Base-by-base conservation (phyloP, 2,113 vertebrate genomes). In the Rhipidura dahli region DNA sequence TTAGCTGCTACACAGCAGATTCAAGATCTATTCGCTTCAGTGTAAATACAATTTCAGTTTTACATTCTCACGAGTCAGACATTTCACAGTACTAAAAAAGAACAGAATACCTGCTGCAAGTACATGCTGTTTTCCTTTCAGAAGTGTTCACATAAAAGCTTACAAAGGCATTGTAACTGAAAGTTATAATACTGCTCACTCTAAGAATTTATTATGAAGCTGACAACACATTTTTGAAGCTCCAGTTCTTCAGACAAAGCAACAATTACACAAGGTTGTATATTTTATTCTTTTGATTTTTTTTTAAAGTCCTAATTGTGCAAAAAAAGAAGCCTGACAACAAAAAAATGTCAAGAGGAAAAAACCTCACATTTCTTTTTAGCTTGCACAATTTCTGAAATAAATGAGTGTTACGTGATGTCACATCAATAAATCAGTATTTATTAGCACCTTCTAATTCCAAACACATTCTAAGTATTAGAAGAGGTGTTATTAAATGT, bases 181-280 rank as follows among this genome's bases (percentile, higher is more conserved):
- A 63, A 89, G 39, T 54, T 83, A 9, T 16, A 91, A 77, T n/a
- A 83, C 22, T 54, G 42, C 33, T 81, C 87, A 71, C 42, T 35
- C 51, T n/a, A 45, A 75, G 30, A 89, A 92, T 92, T 92, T 87
- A 69, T 83, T 83, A 89, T 63, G 72, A 96, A 89, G 87, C 68
- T 94, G 83, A 94, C 72, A 78, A 73, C 33, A 90, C 33, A 15
- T 35, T 70, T 95, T 61, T 89, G 42, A 92, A 81, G 68, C 45
- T 83, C 13, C 39, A 45, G 31, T 35, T 91, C 50, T 77, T 91
- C 68, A 89, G 28, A 89, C 40, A 83, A 83, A 83, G 56, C 35
- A 83, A 77, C 42, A 56, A 77, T 69, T 63, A 63, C 71, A 69
- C 27, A 28, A 49, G 39, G 7, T 33, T 56, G 40, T 56, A 4